Evolutionary conservation across 2,888 invertebrate genomes (phyloP), one percentile per base, ranked within the genome.

Genomic region (Caenorhabditis sp.): DNA sequence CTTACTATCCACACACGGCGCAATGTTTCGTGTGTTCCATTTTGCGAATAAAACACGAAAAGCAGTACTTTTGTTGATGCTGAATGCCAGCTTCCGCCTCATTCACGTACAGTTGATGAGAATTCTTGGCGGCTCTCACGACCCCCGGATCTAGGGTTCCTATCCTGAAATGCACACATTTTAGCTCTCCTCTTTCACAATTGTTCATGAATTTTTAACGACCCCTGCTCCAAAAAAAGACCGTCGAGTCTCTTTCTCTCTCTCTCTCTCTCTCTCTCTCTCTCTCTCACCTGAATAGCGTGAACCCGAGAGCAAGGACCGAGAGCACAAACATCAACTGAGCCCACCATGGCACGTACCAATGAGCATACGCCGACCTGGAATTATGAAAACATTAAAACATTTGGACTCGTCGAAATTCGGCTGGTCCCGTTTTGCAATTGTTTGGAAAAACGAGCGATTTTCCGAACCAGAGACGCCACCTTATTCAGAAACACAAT

Each of bases 321-420:
- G 75, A 76, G 26, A 82, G 39, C 22, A 82, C 48, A 66, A 83
- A 84, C 20, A 75, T 27, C 30, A 84, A 43, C n/a, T 84, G 83
- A n/a, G 80, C 72, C 79, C 80, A 84, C 84, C 84, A 84, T 53
- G 83, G 80, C 8, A 82, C 83, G 62, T 76, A 84, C 74, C 75
- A 78, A 48, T 83, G 81, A n/a, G 78, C 72, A 39, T 79, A 74
- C 11, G 72, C 39, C 9, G 72, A 61, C 83, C 83, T 84, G 63
- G 45, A 82, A 71, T n/a, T n/a, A n/a, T n/a, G n/a, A n/a, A n/a
- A n/a, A n/a, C n/a, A n/a, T n/a, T n/a, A n/a, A n/a, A n/a, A n/a
- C n/a, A n/a, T n/a, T n/a, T n/a, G n/a, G n/a, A n/a, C n/a, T n/a
- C n/a, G n/a, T n/a, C n/a, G n/a, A n/a, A n/a, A n/a, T n/a, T n/a